These are phyloP conservation scores for Drosophila meridionalis DNA, from an alignment of 2,888 invertebrate genomes.

Conservation along the genomic window DNA sequence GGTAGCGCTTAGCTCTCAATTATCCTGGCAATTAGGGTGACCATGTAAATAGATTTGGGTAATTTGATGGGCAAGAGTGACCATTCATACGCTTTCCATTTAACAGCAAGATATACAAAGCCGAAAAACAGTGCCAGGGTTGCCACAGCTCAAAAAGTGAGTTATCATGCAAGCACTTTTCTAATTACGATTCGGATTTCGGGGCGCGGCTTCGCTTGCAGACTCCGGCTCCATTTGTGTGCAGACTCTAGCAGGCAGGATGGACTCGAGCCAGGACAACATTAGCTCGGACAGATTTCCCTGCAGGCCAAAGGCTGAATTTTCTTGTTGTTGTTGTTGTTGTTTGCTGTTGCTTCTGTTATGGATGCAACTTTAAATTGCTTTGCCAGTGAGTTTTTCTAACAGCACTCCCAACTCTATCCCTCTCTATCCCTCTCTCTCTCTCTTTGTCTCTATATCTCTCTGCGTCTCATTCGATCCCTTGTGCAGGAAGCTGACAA, in stretches of 20 bases:
- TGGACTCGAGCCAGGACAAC: constrained; percentile 46
- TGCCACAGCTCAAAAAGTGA: constrained; percentile 61
- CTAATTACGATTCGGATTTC: constrained; percentile 65
- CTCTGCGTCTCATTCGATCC: neutral
- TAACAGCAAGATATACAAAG: constrained; percentile 60
- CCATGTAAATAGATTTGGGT: constrained; percentile 69
- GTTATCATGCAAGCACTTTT: constrained; percentile 78
- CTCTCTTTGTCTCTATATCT: neutral
- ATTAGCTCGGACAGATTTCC: constrained; percentile 77
- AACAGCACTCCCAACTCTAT: constrained; percentile 33
- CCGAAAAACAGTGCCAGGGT: constrained; percentile 19
- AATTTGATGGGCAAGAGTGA: constrained; percentile 49
- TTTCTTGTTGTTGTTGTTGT: constrained; percentile 41
- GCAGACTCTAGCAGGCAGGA: constrained; percentile 13
- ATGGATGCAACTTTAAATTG: constrained; percentile 80
- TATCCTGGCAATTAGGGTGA: constrained; percentile 65
- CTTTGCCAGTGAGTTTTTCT: constrained; percentile 74
- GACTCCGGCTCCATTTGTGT: constrained; percentile 1
- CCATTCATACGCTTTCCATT: constrained; percentile 32
- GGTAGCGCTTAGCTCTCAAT: constrained; percentile 32
- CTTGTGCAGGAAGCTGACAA: constrained; percentile 50
- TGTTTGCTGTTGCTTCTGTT: constrained; percentile 66
- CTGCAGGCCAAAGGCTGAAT: constrained; percentile 61
- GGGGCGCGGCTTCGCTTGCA: constrained; percentile 11
- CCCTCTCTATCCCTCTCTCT: neutral